Conservation (phyloP, 2,113 vertebrate genomes). For the Okapia johnstoni region DNA sequence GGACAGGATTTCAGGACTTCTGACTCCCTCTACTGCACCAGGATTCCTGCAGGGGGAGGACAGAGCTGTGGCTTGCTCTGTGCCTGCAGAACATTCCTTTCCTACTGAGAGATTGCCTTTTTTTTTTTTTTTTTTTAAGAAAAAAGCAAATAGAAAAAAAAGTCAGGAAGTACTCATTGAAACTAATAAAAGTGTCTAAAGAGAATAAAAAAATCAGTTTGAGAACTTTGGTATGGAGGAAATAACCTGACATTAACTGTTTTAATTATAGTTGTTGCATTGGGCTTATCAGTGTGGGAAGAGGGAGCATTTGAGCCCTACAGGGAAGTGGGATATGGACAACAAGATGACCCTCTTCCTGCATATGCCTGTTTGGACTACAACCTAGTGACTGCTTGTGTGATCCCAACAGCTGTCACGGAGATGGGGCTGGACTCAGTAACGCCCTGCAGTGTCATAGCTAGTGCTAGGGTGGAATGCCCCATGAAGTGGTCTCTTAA, state of each 20-base stretch:
- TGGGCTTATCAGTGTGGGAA: conserved; percentile 74
- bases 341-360: conserved; percentile 51
- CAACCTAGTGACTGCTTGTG: neutral
- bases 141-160: conserved; percentile 49
- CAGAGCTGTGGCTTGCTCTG: neutral
- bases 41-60: neutral
- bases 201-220: conserved; percentile 75
- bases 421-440: neutral
- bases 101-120: neutral
- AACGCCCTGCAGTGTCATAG: neutral
- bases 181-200: conserved; percentile 69
- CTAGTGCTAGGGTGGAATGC: neutral
- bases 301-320: conserved; percentile 65
- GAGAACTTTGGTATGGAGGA: conserved; percentile 73
- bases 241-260: conserved; percentile 76
- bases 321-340: conserved; percentile 66
- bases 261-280: conserved; percentile 75
- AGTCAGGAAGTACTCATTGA: conserved; percentile 65
- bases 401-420: neutral
- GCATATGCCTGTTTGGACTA: neutral
- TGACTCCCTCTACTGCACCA: neutral
- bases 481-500: neutral
- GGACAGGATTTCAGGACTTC: neutral
- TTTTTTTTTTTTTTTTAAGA: conserved; percentile 32
- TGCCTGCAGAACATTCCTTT: conserved; percentile 23